These are phyloP conservation scores for Tortrix viridana DNA, from an alignment of 2,888 invertebrate genomes.

Conservation along the genomic window DNA sequence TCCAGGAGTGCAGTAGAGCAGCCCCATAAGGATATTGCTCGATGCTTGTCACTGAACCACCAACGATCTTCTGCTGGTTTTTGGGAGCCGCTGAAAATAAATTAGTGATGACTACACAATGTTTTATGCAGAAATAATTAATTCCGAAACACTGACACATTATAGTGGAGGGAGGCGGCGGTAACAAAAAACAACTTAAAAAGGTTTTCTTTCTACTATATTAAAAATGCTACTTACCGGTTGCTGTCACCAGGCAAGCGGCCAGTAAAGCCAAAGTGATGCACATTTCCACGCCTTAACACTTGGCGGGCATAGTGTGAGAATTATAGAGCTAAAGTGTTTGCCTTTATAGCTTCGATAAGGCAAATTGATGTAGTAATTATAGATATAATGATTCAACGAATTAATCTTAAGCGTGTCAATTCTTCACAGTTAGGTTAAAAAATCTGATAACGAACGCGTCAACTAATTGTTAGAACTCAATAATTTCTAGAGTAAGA, in stretches of 20 bases:
- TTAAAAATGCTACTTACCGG: conserved; percentile 16
- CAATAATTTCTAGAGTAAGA: not conserved
- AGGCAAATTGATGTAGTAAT: conserved; percentile 25
- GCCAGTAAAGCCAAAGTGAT: conserved; percentile 17
- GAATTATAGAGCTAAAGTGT: not conserved
- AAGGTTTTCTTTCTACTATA: not conserved
- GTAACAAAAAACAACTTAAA: no score
- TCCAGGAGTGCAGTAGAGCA: conserved; percentile 45
- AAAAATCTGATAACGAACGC: conserved; percentile 13
- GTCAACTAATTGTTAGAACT: conserved; percentile 12
- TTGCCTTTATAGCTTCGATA: conserved; percentile 24
- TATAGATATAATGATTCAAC: conserved; percentile 16
- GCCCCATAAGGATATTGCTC: conserved; percentile 51
- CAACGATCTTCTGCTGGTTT: conserved; percentile 52
- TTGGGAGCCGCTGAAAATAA: conserved; percentile 26
- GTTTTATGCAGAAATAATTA: no score
- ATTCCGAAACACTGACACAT: no score
- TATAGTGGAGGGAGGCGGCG: no score
- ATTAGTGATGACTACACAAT: not conserved
- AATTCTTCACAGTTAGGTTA: not conserved
- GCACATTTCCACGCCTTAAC: conserved; percentile 38
- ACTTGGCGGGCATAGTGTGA: conserved; percentile 7
- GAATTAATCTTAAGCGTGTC: conserved; percentile 5
- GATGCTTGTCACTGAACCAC: conserved; percentile 53
- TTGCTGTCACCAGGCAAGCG: conserved; percentile 20